Conservation (phyloP, 2,888 invertebrate species). For the Lysandra coridon region DNA sequence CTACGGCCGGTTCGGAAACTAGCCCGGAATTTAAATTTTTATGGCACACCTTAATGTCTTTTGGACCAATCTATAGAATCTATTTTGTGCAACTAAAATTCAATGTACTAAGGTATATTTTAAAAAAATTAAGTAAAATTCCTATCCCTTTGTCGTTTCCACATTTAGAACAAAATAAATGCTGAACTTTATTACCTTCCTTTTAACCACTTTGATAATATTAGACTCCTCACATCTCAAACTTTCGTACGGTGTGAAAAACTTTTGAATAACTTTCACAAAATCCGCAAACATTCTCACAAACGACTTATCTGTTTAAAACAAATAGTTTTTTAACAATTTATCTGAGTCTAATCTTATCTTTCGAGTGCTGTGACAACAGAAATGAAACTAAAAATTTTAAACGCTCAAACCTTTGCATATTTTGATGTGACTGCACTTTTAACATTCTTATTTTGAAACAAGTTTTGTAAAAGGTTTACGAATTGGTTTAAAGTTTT, state of each 20-base stretch:
- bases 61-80: too few species aligned
- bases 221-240: background rate
- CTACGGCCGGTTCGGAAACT: too few species aligned
- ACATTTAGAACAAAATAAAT: background rate
- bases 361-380: background rate
- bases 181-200: background rate
- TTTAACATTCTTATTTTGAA: constrained; percentile 4
- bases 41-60: too few species aligned
- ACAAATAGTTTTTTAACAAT: background rate
- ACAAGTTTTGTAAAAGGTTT: constrained; percentile 11
- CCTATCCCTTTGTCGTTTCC: background rate
- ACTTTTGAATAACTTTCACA: background rate
- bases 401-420: background rate
- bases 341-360: background rate
- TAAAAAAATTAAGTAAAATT: background rate
- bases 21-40: too few species aligned
- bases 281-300: background rate
- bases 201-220: background rate
- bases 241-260: background rate
- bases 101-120: too few species aligned
- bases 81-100: too few species aligned
- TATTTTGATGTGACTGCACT: constrained; percentile 6
- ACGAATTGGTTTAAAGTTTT: constrained; percentile 1
- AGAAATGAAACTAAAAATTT: background rate
- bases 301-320: background rate